Conservation (phyloP, 2,113 vertebrate species). For the Peromyscus polionotus region DNA sequence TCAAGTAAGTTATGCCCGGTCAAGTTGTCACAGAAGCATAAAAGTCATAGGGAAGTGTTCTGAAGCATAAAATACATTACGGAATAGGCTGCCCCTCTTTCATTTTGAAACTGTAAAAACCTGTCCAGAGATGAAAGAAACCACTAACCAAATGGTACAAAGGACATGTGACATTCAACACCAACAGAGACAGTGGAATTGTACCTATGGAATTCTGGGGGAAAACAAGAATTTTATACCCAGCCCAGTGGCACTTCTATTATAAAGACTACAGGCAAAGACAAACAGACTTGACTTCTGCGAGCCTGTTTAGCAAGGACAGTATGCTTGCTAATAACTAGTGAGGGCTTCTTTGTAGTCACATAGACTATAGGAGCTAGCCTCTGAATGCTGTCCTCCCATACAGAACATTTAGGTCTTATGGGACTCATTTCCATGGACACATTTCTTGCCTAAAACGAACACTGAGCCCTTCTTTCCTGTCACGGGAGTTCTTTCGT, state of each 20-base stretch:
- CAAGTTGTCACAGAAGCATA: neutral
- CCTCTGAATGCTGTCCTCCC: neutral
- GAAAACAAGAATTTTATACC: slow-evolving; percentile 68
- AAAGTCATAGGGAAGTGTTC: neutral
- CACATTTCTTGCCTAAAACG: neutral
- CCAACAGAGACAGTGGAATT: neutral
- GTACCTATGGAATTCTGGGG: neutral
- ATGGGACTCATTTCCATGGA: neutral
- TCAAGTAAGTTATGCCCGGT: neutral
- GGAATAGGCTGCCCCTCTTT: neutral
- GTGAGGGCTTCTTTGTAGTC: neutral
- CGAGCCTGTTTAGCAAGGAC: neutral
- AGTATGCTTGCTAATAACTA: neutral
- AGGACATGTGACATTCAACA: neutral
- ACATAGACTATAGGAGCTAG: neutral
- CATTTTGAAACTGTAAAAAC: neutral
- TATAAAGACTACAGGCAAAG: neutral
- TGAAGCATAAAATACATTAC: neutral
- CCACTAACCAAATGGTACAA: neutral
- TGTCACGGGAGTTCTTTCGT: accelerated
- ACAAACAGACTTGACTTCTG: neutral
- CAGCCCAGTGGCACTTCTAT: slow-evolving; percentile 36
- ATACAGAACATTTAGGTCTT: neutral
- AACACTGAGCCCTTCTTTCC: neutral
- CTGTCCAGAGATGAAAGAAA: neutral